Base-by-base conservation (phyloP, 2,888 invertebrate species). In the Athrips mouffetella region DNA sequence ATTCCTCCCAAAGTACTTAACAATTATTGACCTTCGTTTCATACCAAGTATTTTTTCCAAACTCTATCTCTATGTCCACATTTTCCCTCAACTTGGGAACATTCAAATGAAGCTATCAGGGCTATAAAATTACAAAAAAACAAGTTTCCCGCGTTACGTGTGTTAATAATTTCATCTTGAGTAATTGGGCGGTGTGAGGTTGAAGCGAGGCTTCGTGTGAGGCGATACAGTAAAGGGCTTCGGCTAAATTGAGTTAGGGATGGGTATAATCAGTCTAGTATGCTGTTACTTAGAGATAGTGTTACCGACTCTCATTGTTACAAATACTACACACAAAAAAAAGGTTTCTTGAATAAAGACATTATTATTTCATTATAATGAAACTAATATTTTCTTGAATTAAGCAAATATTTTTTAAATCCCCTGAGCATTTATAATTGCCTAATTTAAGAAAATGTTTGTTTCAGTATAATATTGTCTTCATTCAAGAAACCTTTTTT, bases 81-180 rank as follows among this genome's bases (percentile, higher is more conserved):
- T 15, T 21, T 23, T 40, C 31, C 13, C 13, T 6, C 31, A 11
- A 31, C 40, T 8, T 40, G 23, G 25, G 25, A 39, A 23, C n/a
- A n/a, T 18, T 35, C 35, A 20, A 61, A 64, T 65, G 60, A 60
- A 66, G 59, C 55, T 59, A 67, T 71, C 67, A 61, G 53, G 52
- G 46, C 51, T 63, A 56, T 63, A 61, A 52, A n/a, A n/a, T n/a
- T n/a, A n/a, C n/a, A n/a, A n/a, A n/a, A 70, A 69, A 64, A 63
- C 63, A 53, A 45, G 50, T 61, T 58, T 56, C 62, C 60, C 62
- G 65, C 59, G 57, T 66, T 64, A 67, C 59, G 63, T 63, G 68
- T 65, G 68, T 72, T 70, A 75, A 75, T 76, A 72, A 76, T 73
- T 72, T 69, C 67, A 70, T 71, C 68, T 67, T 27, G 50, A 55